Evolutionary conservation across 2,113 vertebrate genomes (phyloP).

Genomic region (Talpa occidentalis): DNA sequence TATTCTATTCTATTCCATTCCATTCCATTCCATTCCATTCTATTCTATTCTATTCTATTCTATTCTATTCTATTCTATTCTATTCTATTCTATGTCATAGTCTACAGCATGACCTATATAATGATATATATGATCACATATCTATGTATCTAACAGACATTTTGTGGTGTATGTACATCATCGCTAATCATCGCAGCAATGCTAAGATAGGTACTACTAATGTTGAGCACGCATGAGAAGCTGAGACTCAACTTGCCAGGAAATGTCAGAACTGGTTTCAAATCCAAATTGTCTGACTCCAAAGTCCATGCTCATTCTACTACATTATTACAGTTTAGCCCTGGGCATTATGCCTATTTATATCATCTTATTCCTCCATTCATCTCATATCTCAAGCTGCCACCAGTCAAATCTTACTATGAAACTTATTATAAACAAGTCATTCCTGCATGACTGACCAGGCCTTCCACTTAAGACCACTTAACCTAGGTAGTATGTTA

Average conservation of each 20-base stretch:
- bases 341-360: neutral
- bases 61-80: no score
- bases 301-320: neutral
- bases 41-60: no score
- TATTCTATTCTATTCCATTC: no score
- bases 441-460: neutral
- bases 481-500: neutral
- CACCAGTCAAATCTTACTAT: neutral
- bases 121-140: neutral
- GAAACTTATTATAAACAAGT: neutral
- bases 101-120: neutral
- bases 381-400: neutral
- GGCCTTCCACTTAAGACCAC: neutral
- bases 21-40: no score
- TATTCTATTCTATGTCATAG: neutral
- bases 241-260: slow-evolving; percentile 18
- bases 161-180: neutral
- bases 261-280: neutral
- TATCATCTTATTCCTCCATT: neutral
- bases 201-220: neutral
- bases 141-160: neutral
- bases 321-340: neutral
- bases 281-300: slow-evolving; percentile 12
- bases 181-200: neutral
- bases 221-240: slow-evolving; percentile 19